Conservation (phyloP, 92 coral and sea anemone genomes). For the Actinernus sp. region DNA sequence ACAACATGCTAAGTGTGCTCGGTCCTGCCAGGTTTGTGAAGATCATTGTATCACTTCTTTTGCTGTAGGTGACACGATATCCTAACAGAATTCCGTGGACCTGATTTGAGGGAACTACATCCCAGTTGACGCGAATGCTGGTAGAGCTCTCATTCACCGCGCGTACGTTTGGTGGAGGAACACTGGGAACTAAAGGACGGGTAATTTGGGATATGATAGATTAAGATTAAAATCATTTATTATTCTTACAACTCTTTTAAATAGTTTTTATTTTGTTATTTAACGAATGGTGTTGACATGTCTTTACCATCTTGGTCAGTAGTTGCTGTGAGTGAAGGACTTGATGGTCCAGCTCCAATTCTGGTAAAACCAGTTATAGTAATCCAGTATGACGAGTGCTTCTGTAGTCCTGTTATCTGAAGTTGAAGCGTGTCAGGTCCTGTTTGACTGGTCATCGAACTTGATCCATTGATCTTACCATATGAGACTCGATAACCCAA, state of each 20-base stretch:
- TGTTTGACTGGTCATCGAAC: background rate
- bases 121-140: conserved; percentile 14
- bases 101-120: conserved; percentile 1
- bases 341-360: background rate
- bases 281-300: background rate
- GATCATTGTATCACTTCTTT: background rate
- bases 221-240: background rate
- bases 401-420: background rate
- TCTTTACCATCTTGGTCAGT: conserved; percentile 1
- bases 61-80: background rate
- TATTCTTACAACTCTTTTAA: no score
- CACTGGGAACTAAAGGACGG: conserved; percentile 18
- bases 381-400: background rate
- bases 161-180: conserved; percentile 17
- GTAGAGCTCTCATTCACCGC: background rate
- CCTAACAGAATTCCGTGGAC: background rate
- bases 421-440: background rate
- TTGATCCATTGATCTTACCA: background rate
- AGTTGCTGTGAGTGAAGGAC: background rate
- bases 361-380: background rate
- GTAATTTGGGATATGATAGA: no score
- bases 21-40: background rate
- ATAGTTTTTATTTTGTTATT: no score
- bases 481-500: background rate
- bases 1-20: background rate